Evolutionary conservation across 2,888 invertebrate species (phyloP).

Genomic region (Tachina grossa): DNA sequence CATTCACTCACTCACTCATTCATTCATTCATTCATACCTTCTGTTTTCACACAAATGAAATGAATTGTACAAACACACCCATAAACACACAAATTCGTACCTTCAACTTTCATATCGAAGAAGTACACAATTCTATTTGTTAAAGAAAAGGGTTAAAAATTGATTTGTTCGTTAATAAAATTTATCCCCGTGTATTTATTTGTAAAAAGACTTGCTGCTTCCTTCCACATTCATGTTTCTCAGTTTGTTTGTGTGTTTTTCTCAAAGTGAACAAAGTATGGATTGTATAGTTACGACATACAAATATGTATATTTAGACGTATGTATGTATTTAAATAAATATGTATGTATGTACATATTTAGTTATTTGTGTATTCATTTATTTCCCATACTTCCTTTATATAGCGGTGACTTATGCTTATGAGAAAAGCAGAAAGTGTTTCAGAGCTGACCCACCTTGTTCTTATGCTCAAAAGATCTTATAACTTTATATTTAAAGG

Average conservation of each 20-base stretch:
- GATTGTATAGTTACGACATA: slow-evolving; percentile 28
- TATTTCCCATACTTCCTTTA: slow-evolving; percentile 46
- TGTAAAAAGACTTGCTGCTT: background rate
- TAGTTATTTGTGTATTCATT: slow-evolving; percentile 35
- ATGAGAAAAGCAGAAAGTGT: background rate
- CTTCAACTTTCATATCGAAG: background rate
- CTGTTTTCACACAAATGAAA: background rate
- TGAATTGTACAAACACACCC: slow-evolving; percentile 9
- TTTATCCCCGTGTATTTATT: slow-evolving; percentile 12
- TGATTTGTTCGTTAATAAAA: slow-evolving; percentile 67
- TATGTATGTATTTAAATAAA: background rate
- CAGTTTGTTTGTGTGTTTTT: background rate
- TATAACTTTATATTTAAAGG: background rate
- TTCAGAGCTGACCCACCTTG: slow-evolving; percentile 22
- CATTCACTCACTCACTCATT: background rate
- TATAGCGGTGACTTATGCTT: slow-evolving; percentile 19
- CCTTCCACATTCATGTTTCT: background rate
- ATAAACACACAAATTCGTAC: background rate
- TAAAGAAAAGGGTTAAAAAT: slow-evolving; percentile 59
- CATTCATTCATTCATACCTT: too few relatives aligned
- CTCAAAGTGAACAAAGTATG: slow-evolving; percentile 35
- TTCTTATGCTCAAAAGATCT: background rate
- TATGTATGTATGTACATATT: background rate
- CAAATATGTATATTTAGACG: slow-evolving; percentile 23
- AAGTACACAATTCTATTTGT: slow-evolving; percentile 9